Evolutionary conservation across 2,797 vertebrate genomes (phyloP).

Genomic region (Enoplosus armatus): DNA sequence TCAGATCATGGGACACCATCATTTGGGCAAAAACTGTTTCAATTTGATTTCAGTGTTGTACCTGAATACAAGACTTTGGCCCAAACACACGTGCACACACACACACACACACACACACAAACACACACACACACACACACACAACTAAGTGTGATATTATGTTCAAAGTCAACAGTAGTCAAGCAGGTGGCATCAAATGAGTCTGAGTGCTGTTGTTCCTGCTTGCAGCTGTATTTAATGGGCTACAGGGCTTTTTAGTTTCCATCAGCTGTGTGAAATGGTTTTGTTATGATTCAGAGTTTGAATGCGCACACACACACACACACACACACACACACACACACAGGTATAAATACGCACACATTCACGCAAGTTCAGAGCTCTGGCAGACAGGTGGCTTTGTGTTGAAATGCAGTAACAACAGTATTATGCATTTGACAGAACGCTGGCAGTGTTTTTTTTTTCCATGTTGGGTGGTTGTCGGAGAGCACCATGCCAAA

Average conservation of each 20-base stretch:
- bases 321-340: not conserved
- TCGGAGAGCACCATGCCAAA: not conserved
- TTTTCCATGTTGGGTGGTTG: slow-evolving; percentile 17
- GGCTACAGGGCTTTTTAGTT: slow-evolving; percentile 23
- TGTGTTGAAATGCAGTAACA: slow-evolving; percentile 42
- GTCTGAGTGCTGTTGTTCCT: slow-evolving; percentile 21
- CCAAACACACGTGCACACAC: not conserved
- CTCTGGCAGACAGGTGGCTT: slow-evolving; percentile 45
- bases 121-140: slow-evolving; percentile 4
- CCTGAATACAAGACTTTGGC: not conserved
- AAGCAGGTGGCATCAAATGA: slow-evolving; percentile 46
- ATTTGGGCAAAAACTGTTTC: not conserved
- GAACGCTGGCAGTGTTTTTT: slow-evolving; percentile 38
- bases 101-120: not conserved
- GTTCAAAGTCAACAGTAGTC: slow-evolving; percentile 46
- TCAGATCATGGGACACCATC: not conserved
- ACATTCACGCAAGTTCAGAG: slow-evolving; percentile 8
- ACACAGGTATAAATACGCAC: slow-evolving; percentile 3
- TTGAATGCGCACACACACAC: not conserved
- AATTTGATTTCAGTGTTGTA: not conserved
- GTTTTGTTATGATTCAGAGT: slow-evolving; percentile 43
- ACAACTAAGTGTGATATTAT: slow-evolving; percentile 21
- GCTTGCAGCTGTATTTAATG: slow-evolving; percentile 45
- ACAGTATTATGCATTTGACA: slow-evolving; percentile 50
- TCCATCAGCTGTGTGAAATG: slow-evolving; percentile 39